A percentile compares a stretch with the other conserved stretches of the same genome.
These are phyloP conservation scores for Gila orcuttii DNA, from an alignment of 2,113 vertebrate species.

Conservation along the genomic window DNA sequence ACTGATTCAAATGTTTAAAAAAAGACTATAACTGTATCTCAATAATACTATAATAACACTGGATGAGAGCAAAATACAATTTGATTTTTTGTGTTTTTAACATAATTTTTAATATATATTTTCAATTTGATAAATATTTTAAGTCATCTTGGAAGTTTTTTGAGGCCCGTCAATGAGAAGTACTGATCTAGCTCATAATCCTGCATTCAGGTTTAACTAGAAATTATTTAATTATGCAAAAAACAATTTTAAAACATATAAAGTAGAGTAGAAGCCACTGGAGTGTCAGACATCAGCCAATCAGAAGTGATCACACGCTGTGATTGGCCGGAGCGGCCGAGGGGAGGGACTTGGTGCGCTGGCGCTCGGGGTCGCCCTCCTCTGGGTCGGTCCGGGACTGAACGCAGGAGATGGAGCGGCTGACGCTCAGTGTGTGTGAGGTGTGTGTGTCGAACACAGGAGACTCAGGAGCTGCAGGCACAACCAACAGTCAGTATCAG, in stretches of 20 bases:
- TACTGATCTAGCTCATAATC: background rate
- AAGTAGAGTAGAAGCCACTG: no score
- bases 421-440: slow-evolving; percentile 65
- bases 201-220: background rate
- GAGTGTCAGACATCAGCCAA: background rate
- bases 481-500: slow-evolving; percentile 17
- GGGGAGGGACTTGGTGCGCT: slow-evolving; percentile 81
- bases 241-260: no score
- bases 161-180: background rate
- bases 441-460: slow-evolving; percentile 71
- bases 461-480: slow-evolving; percentile 67
- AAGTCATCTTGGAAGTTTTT: background rate
- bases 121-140: background rate
- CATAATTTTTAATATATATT: background rate
- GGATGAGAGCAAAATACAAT: background rate
- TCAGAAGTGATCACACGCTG: background rate
- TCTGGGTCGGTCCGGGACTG: slow-evolving; percentile 71
- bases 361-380: slow-evolving; percentile 69
- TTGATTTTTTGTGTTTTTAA: background rate
- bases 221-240: background rate
- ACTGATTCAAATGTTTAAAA: no score
- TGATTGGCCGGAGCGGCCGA: slow-evolving; percentile 74
- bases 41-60: background rate
- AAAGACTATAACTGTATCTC: background rate
- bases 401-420: slow-evolving; percentile 73